Evolutionary conservation across 2,888 invertebrate species (phyloP).

Genomic region (Drosophila acutilabella): DNA sequence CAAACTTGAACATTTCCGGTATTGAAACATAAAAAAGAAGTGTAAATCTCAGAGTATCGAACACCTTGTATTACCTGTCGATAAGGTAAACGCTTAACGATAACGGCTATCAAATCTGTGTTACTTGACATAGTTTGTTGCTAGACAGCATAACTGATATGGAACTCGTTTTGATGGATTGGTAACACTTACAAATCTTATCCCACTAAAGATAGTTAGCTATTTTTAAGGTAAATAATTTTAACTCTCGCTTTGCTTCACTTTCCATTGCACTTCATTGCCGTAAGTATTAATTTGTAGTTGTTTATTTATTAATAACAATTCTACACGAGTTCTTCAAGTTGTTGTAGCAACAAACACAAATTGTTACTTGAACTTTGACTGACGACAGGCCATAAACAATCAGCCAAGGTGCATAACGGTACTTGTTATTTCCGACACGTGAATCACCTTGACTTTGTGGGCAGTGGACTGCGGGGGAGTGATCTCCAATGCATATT

Average conservation of each 20-base stretch:
- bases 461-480: neutral
- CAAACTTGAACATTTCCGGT: neutral
- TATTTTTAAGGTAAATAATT: too few species aligned
- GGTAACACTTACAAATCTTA: neutral
- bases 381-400: conserved; percentile 4
- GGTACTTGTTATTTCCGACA: conserved; percentile 18
- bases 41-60: neutral
- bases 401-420: conserved; percentile 28
- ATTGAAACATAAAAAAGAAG: neutral
- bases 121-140: neutral
- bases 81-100: conserved; percentile 5
- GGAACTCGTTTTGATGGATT: neutral
- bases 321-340: conserved; percentile 2
- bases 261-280: too few species aligned
- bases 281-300: neutral
- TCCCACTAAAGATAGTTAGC: too few species aligned
- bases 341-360: conserved; percentile 18
- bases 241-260: too few species aligned
- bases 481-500: neutral
- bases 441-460: conserved; percentile 44
- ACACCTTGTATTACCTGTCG: neutral
- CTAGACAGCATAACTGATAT: neutral
- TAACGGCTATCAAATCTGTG: neutral
- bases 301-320: conserved; percentile 3
- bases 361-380: conserved; percentile 35